A percentile compares a stretch with the other conserved stretches of the same genome.
phyloP scores from a whole-genome alignment of 2,113 vertebrate species.

The Oxyura jamaicensis region DNA sequence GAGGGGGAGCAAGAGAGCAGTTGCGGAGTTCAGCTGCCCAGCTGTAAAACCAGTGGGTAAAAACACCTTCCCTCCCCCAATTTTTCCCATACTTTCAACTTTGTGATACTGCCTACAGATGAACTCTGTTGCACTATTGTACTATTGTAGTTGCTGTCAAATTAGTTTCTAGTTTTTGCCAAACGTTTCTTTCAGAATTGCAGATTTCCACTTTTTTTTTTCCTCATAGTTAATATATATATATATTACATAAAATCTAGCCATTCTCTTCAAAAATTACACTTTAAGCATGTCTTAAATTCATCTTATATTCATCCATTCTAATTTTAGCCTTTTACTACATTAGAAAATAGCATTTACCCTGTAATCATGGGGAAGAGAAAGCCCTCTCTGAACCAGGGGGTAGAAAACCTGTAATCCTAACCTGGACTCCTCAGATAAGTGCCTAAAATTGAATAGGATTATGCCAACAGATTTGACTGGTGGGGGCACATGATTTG shows the following conservation, averaged over 20 bases:
- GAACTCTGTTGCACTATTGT: neutral
- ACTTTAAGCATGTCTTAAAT: neutral
- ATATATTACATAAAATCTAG: neutral
- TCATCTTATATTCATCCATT: neutral
- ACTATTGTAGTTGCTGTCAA: neutral
- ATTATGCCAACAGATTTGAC: neutral
- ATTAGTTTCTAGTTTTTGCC: neutral
- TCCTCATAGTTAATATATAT: neutral
- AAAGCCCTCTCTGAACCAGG: neutral
- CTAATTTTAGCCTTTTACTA: neutral
- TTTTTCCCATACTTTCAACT: neutral
- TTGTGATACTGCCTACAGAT: neutral
- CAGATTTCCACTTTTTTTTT: neutral
- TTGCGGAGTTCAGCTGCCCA: too few species aligned
- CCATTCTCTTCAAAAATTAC: neutral
- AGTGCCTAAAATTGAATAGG: neutral
- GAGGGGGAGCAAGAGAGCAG: too few species aligned
- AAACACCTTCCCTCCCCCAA: fast-evolving
- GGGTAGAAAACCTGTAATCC: neutral
- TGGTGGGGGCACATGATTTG: neutral
- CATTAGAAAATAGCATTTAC: neutral
- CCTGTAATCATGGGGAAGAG: neutral
- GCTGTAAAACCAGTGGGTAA: too few species aligned
- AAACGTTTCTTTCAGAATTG: neutral
- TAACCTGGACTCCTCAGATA: neutral